Percentiles rank a stretch among this genome's conserved stretches.
phyloP scores from a whole-genome alignment of 2,797 vertebrate species.

The Rhinichthys osculus region DNA sequence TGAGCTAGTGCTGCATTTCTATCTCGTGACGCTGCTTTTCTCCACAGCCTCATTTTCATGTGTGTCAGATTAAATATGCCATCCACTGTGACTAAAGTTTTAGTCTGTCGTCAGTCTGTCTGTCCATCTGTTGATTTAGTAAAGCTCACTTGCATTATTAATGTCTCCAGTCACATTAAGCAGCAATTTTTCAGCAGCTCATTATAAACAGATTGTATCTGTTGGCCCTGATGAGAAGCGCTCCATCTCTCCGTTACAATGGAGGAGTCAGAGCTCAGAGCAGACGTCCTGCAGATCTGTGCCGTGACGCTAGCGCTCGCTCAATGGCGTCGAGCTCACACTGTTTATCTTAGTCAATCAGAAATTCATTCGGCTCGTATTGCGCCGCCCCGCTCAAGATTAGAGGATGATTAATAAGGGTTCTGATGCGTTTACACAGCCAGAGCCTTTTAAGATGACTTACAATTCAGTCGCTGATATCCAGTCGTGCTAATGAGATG shows the following conservation, averaged over 20 bases:
- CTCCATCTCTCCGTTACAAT: conserved; percentile 23
- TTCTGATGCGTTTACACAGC: conserved; percentile 48
- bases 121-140: conserved; percentile 38
- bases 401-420: conserved; percentile 48
- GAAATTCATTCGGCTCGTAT: conserved; percentile 25
- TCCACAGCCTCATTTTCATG: neutral
- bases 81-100: neutral
- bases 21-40: neutral
- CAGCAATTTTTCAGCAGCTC: conserved; percentile 30
- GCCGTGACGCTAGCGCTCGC: neutral
- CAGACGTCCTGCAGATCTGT: conserved; percentile 19
- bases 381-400: conserved; percentile 18
- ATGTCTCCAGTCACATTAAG: conserved; percentile 36
- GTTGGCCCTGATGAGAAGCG: conserved; percentile 27
- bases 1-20: neutral
- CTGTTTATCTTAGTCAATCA: conserved; percentile 49
- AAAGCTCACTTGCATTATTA: conserved; percentile 20
- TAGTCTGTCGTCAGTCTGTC: conserved; percentile 5
- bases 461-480: conserved; percentile 22
- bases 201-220: conserved; percentile 39
- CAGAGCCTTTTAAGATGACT: conserved; percentile 42
- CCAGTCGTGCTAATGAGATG: conserved; percentile 28
- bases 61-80: neutral
- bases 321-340: neutral
- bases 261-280: conserved; percentile 4